Evolutionary conservation across 2,888 invertebrate species (phyloP).

Genomic region (Flexamia atlantica): DNA sequence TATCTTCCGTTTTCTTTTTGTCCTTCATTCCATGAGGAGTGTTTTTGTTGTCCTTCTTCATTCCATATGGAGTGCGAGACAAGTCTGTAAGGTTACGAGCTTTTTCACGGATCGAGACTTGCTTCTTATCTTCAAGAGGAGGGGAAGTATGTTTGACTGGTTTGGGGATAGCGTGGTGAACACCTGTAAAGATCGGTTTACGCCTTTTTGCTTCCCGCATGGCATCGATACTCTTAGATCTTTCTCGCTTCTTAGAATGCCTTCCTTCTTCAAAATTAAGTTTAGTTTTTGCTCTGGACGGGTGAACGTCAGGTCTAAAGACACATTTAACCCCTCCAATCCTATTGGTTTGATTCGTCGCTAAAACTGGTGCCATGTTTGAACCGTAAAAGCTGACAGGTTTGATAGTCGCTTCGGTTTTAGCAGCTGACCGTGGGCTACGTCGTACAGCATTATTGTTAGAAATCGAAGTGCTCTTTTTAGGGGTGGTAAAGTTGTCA

Average conservation of each 20-base stretch:
- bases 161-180: constrained; percentile 59
- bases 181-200: constrained; percentile 56
- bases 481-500: constrained; percentile 38
- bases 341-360: constrained; percentile 56
- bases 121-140: constrained; percentile 18
- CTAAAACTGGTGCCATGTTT: constrained; percentile 49
- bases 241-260: constrained; percentile 44
- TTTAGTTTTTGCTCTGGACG: constrained; percentile 50
- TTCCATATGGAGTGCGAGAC: constrained; percentile 43
- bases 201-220: constrained; percentile 39
- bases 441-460: background rate
- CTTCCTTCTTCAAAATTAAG: constrained; percentile 30
- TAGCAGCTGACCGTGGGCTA: constrained; percentile 26
- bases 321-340: constrained; percentile 54
- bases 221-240: constrained; percentile 52
- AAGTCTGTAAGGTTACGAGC: constrained; percentile 44
- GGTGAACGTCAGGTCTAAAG: constrained; percentile 16
- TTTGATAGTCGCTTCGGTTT: constrained; percentile 49
- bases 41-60: constrained; percentile 42
- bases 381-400: constrained; percentile 55
- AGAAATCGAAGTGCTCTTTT: constrained; percentile 1
- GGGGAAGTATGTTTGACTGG: constrained; percentile 30
- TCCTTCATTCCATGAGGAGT: constrained; percentile 49
- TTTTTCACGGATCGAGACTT: constrained; percentile 47
- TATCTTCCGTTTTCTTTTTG: constrained; percentile 51